A percentile compares a stretch with the other conserved stretches of the same genome.
Evolutionary conservation across 2,113 vertebrate genomes (phyloP).

Genomic region (Octodon degus): DNA sequence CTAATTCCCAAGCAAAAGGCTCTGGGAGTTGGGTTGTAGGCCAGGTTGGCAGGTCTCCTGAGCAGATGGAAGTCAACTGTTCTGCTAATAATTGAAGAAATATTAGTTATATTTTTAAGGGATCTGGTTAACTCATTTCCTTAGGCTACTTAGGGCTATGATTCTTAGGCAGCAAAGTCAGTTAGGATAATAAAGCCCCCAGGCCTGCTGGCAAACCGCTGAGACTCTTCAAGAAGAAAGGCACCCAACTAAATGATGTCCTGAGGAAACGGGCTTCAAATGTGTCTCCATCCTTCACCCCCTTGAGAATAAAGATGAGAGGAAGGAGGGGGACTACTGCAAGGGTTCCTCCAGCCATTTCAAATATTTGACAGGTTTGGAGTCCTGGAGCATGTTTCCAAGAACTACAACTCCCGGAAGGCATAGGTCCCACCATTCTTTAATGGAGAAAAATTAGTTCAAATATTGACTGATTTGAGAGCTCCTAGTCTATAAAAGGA

Average conservation of each 20-base stretch:
- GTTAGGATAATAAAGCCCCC: conserved; percentile 74
- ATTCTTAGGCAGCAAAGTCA: conserved; percentile 65
- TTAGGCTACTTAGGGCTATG: conserved; percentile 49
- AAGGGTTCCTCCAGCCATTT: background rate
- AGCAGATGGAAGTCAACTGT: conserved; percentile 50
- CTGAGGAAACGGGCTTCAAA: conserved; percentile 62
- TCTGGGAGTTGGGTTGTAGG: background rate
- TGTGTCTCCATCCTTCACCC: conserved; percentile 44
- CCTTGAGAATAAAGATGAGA: conserved; percentile 65
- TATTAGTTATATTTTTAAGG: conserved; percentile 43
- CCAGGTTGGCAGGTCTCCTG: background rate
- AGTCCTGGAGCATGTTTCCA: conserved; percentile 5
- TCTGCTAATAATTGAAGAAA: conserved; percentile 57
- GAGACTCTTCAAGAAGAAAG: conserved; percentile 67
- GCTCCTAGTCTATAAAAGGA: conserved; percentile 35
- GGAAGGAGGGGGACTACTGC: background rate
- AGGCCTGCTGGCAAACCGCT: conserved; percentile 56
- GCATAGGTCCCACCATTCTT: background rate
- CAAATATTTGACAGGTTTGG: conserved; percentile 17
- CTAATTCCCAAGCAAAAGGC: background rate
- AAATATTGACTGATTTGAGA: conserved; percentile 22
- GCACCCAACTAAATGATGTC: conserved; percentile 43
- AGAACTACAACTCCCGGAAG: conserved; percentile 10
- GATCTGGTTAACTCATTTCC: conserved; percentile 59
- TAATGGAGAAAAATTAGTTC: conserved; percentile 39